These are phyloP conservation scores for Paradisaea rubra DNA, from an alignment of 2,113 vertebrate species.

Conservation along the genomic window DNA sequence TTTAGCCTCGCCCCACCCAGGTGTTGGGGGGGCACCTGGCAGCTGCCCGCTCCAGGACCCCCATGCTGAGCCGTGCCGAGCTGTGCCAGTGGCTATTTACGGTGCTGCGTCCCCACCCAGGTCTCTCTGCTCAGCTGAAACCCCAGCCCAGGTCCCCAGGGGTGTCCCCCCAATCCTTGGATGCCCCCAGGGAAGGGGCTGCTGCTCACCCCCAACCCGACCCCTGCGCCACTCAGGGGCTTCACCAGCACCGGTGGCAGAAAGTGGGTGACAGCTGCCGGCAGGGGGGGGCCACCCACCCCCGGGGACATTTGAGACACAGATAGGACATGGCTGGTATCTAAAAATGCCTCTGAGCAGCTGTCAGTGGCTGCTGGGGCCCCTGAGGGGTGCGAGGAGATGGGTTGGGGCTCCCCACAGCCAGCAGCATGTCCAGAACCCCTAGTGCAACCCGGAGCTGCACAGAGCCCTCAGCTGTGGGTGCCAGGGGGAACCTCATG, in stretches of 20 bases:
- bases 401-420: neutral
- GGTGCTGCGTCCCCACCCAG: rapidly evolving
- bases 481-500: rapidly evolving
- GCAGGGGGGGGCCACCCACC: neutral
- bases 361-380: neutral
- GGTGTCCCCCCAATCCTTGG: neutral
- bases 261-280: conserved; percentile 3
- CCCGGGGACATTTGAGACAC: conserved; percentile 23
- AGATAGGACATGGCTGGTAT: neutral
- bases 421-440: neutral
- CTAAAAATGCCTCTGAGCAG: conserved; percentile 45
- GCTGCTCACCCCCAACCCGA: neutral
- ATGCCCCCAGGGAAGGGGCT: neutral
- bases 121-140: neutral
- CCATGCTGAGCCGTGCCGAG: rapidly evolving
- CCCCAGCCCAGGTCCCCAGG: neutral
- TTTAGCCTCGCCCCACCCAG: neutral
- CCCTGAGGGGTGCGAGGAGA: neutral
- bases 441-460: rapidly evolving
- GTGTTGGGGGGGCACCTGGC: conserved; percentile 7
- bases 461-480: neutral
- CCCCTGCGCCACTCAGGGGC: rapidly evolving
- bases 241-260: neutral
- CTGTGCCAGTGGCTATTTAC: neutral
- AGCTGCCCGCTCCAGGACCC: neutral